Percentiles rank a stretch among this genome's conserved stretches.
These are phyloP conservation scores for Eupithecia subfuscata DNA, from an alignment of 2,888 invertebrate species.

Conservation along the genomic window DNA sequence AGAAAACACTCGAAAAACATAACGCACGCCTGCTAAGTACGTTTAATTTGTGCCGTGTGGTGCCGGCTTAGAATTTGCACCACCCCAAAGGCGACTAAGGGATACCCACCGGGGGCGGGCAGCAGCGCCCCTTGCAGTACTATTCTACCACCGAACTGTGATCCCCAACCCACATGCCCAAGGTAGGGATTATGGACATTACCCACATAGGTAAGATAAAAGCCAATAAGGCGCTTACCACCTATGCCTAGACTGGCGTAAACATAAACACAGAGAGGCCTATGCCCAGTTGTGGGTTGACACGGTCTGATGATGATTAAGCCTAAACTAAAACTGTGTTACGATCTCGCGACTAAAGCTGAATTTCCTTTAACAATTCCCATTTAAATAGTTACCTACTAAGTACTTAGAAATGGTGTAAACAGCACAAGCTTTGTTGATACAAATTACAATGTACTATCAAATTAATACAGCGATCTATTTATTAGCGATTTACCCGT, in stretches of 20 bases:
- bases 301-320: background rate
- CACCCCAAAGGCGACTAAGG: too few species aligned
- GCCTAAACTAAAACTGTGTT: background rate
- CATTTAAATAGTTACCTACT: background rate
- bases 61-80: too few species aligned
- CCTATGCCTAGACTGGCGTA: background rate
- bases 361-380: background rate
- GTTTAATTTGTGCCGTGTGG: too few species aligned
- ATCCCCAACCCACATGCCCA: too few species aligned
- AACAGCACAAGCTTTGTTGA: background rate
- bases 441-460: background rate
- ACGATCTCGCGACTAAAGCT: background rate
- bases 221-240: too few species aligned
- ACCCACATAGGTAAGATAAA: too few species aligned
- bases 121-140: too few species aligned
- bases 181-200: too few species aligned
- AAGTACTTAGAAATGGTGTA: background rate
- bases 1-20: too few species aligned
- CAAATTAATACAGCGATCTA: slow-evolving; percentile 11
- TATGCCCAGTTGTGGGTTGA: background rate
- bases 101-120: too few species aligned
- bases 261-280: background rate
- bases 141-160: too few species aligned
- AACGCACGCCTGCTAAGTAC: too few species aligned
- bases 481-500: slow-evolving; percentile 5